Base-by-base conservation (phyloP, 2,797 vertebrate species). In the Arremon brunneinucha region DNA sequence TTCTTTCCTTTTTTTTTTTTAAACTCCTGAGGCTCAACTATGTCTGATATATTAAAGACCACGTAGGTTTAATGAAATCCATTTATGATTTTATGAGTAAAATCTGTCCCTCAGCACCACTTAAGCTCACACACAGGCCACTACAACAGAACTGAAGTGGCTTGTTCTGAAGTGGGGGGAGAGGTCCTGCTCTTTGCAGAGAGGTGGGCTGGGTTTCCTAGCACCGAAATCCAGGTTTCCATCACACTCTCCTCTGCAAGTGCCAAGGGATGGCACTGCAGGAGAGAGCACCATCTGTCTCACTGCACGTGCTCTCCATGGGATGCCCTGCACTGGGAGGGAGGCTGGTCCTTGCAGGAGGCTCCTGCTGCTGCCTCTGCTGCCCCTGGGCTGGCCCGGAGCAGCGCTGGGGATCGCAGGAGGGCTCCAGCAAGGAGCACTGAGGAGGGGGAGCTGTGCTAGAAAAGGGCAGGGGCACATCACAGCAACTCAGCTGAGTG, bases 51-150 rank as follows among this genome's bases (percentile, higher is more conserved):
- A 96, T 95, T 92, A 94, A 94, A 92, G 92, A 96, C 74, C 55
- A 67, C 0, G 1, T 41, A 93, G 56, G 59, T 81, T 79, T 94
- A 96, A 95, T 95, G 89, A 97, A 95, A 96, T 64, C 83, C 75
- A 87, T 95, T 95, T 95, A 95, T 94, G 94, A 94, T 85, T 94
- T 94, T 90, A 93, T 75, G 78, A 93, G 93, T 75, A 87, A 83
- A 93, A 94, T 91, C 70, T 93, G 83, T 94, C 94, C 87, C 93
- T 82, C 56, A 90, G 70, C 87, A 77, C 74, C 68, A 83, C 80
- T 96, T 94, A 82, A 50, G 30, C 60, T 82, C 67, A 47, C 63
- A 82, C 37, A 53, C 18, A 88, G 83, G 94, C 82, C 83, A 83
- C 62, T 81, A 65, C 83, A 60, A 83, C 28, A 83, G 65, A 96